A percentile compares a stretch with the other conserved stretches of the same genome.
phyloP scores from a whole-genome alignment of 2,113 vertebrate genomes.

The human (Homo sapiens) region GRCh38 chr4:39224501-39225000 shows the following conservation, averaged over 20 bases:
- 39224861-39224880: neutral
- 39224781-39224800: constrained; percentile 34
- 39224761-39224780: neutral
- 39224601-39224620: no score
- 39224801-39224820: neutral
- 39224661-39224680: no score
- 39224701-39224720: neutral
- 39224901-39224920: constrained; percentile 96
- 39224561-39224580: no score
- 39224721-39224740: neutral
- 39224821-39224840: constrained; percentile 40
- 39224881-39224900: constrained; percentile 92
- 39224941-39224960: constrained; percentile 93
- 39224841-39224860: neutral
- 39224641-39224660: no score
- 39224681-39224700: no score
- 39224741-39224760: neutral
- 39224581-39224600: no score
- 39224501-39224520: no score
- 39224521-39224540: no score
- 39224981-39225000: constrained; percentile 93
- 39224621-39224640: no score
- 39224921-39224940: constrained; percentile 92
- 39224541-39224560: no score
- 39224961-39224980: constrained; percentile 94